Base-by-base conservation (phyloP, 2,113 vertebrate species). In the Grantiella picta region DNA sequence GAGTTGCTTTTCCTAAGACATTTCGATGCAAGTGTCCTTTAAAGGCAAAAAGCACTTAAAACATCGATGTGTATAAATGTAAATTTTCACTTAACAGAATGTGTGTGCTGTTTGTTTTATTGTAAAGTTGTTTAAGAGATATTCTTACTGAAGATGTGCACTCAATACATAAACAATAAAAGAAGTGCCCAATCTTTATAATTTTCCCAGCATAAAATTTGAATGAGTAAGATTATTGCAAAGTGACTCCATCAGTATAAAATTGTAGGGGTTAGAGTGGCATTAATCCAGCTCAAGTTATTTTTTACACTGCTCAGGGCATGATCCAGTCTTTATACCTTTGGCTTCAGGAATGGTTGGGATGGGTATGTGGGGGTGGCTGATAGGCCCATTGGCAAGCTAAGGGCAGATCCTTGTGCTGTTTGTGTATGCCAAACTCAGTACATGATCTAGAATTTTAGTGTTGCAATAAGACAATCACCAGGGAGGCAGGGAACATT, bases 351-450 rank as follows among this genome's bases (percentile, higher is more conserved):
- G 15, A 57, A 10, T 44, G 38, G 53, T 4, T 80, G 40, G 53
- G n/a, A 33, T 70, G 54, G 12, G 19, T 35, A 35, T 38, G 25
- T 70, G 63, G 25, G 66, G 63, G 22, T 31, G 40, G 19, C 13
- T 85, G 33, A n/a, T 6, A 29, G 54, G 45, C 10, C 4, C 0
- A 0, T 6, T n/a, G 17, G 25, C 24, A 80, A 77, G 29, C 4
- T 75, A 33, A 56, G 20, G 64, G n/a, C 53, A 92, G 40, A 45
- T n/a, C 70, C 47, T 57, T 23, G 27, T 71, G 44, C 14, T 54
- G 21, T 52, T 81, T 40, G 8, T 66, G 19, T 10, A 33, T 5
- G 12, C 24, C 31, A 79, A 65, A 72, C 15, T 53, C 6, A 5
- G 25, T 35, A 45, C 25, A 40, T 0, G 0, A 40, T n/a, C 27